A percentile compares a stretch with the other conserved stretches of the same genome.
Conservation (phyloP, 2,113 vertebrate species). For the Petrocephalus microphthalmus region DNA sequence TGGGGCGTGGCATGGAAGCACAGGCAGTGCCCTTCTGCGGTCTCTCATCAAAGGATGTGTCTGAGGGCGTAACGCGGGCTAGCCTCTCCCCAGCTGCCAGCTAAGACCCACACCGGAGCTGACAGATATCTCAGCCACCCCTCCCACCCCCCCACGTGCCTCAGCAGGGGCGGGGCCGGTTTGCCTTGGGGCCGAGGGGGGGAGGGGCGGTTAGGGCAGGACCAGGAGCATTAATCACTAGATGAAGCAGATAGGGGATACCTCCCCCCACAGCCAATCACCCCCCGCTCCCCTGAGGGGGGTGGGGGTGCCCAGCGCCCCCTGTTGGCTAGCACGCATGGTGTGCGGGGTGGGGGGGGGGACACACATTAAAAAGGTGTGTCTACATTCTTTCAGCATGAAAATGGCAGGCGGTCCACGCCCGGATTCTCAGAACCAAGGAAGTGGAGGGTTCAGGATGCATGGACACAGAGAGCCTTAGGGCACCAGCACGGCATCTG, state of each 20-base stretch:
- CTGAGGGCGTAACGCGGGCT: conserved; percentile 42
- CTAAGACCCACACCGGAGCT: conserved; percentile 30
- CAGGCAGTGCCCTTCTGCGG: conserved; percentile 25
- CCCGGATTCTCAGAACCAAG: conserved; percentile 12
- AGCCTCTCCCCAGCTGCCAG: conserved; percentile 31
- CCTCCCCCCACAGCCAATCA: background rate
- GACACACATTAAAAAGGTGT: conserved; percentile 37
- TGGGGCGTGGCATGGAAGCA: background rate
- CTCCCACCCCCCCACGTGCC: conserved; percentile 30
- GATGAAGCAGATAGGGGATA: conserved; percentile 51
- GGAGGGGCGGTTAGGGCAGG: conserved; percentile 26
- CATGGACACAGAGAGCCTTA: background rate
- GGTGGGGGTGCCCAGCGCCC: background rate
- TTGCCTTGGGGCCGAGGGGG: conserved; percentile 22
- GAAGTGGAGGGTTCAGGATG: background rate
- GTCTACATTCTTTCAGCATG: conserved; percentile 58
- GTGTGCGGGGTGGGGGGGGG: conserved; percentile 1
- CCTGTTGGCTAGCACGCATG: background rate
- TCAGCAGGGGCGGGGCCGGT: conserved; percentile 31
- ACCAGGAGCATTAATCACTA: conserved; percentile 58
- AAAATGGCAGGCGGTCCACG: conserved; percentile 46
- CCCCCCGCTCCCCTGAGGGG: background rate
- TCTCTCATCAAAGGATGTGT: conserved; percentile 36
- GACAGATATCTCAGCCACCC: conserved; percentile 33
- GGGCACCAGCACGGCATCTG: background rate